These are phyloP conservation scores for Solenopsis invicta DNA, from an alignment of 1,140 invertebrate genomes.

Conservation along the genomic window DNA sequence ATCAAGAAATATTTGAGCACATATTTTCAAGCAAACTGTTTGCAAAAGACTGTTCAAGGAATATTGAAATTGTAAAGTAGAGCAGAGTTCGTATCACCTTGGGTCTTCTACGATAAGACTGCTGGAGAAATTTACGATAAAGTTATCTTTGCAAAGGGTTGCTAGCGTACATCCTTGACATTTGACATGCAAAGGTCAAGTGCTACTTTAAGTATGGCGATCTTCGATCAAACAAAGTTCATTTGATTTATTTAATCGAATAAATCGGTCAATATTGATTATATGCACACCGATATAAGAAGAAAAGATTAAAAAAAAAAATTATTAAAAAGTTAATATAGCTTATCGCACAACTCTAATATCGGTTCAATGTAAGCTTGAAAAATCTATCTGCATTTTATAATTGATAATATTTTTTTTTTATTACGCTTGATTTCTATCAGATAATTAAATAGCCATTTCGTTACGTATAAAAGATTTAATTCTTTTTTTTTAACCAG, in stretches of 20 bases:
- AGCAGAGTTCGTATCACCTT: not conserved
- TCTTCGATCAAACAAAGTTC: not conserved
- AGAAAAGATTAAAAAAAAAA: not conserved
- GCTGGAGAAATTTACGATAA: constrained; percentile 21
- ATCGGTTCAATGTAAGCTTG: not conserved
- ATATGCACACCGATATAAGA: not conserved
- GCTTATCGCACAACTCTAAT: not conserved
- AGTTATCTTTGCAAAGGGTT: not conserved
- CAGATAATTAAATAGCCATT: not conserved
- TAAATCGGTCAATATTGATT: not conserved
- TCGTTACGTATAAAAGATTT: not conserved
- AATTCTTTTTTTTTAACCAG: not conserved
- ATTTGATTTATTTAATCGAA: not conserved
- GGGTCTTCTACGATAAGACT: constrained; percentile 13
- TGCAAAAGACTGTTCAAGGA: not conserved
- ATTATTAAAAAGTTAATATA: constrained; percentile 23
- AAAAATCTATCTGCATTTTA: not conserved
- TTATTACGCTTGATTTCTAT: constrained; percentile 14
- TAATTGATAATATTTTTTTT: not conserved
- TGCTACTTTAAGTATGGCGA: not conserved
- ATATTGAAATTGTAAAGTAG: not conserved
- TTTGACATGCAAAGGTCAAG: constrained; percentile 40
- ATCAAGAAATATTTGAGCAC: not conserved
- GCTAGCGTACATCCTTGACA: constrained; percentile 30
- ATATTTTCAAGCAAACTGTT: not conserved